phyloP scores from a whole-genome alignment of 2,888 invertebrate species.

The Meiosimyza platycephala region DNA sequence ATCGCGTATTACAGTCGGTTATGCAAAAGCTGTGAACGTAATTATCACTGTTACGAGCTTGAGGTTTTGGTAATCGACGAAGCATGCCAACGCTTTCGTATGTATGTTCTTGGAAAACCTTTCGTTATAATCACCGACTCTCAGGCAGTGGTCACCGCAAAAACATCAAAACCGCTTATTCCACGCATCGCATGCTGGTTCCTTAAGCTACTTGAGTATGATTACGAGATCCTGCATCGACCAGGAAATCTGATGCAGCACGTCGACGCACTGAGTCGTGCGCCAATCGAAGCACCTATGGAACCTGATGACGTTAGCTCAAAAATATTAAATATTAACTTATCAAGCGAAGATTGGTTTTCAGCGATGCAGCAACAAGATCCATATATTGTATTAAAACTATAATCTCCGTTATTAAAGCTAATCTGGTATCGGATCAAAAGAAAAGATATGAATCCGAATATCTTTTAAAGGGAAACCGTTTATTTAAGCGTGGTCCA shows the following conservation, averaged over 20 bases:
- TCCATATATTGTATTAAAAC: neutral
- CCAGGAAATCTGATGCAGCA: neutral
- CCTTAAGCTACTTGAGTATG: neutral
- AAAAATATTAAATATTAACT: neutral
- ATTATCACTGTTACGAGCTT: neutral
- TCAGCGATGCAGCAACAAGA: constrained; percentile 29
- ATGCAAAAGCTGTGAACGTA: neutral
- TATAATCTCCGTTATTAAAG: neutral
- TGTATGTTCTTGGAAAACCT: constrained; percentile 39
- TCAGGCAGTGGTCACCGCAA: constrained; percentile 1
- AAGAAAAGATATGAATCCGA: neutral
- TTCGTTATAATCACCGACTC: constrained; percentile 40
- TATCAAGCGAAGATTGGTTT: constrained; percentile 32
- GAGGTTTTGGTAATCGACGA: neutral
- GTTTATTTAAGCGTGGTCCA: no score
- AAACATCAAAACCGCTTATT: neutral
- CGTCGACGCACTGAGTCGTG: neutral
- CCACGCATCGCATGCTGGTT: neutral
- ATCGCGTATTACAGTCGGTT: constrained; percentile 8
- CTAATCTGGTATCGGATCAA: neutral
- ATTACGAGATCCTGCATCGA: neutral
- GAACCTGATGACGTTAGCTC: neutral
- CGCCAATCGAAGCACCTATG: no score
- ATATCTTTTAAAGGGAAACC: no score
- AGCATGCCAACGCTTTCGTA: constrained; percentile 39